phyloP scores from a whole-genome alignment of 2,888 invertebrate genomes.

The Cryptocheilus praepositus region DNA sequence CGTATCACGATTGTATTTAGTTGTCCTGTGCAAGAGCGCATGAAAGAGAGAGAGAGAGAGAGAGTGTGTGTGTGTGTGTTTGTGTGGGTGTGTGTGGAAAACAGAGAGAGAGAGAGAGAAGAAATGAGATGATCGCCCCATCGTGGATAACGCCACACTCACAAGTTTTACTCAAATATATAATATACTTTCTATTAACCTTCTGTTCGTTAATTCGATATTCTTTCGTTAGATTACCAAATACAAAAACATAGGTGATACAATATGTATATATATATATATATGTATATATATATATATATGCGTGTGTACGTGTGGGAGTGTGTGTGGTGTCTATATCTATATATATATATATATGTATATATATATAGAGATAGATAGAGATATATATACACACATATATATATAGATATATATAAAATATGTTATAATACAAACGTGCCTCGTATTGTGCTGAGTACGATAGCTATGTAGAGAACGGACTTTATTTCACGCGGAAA shows the following conservation, averaged over 20 bases:
- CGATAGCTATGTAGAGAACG: conserved; percentile 29
- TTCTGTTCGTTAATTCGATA: conserved; percentile 69
- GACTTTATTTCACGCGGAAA: conserved; percentile 27
- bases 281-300: conserved; percentile 23
- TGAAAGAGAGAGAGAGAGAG: not conserved
- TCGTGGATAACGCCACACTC: conserved; percentile 67
- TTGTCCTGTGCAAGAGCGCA: no score
- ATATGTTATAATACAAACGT: conserved; percentile 70
- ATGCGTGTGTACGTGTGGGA: not conserved
- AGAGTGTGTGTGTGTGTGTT: not conserved
- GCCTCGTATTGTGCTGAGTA: conserved; percentile 61
- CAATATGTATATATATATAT: conserved; percentile 59
- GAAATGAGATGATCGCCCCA: conserved; percentile 28
- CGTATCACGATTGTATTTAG: no score
- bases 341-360: no score
- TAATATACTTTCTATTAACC: conserved; percentile 73
- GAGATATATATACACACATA: no score
- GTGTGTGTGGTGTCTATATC: conserved; percentile 20
- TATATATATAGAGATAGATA: no score
- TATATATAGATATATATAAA: no score
- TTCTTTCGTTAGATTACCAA: conserved; percentile 71
- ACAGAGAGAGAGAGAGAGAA: conserved; percentile 11
- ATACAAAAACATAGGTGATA: conserved; percentile 74
- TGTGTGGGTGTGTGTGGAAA: not conserved
- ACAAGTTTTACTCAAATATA: conserved; percentile 71